Evolutionary conservation across 2,797 vertebrate species (phyloP), one percentile per base, ranked within the genome.

Genomic region (Acestrorhynchus altus): DNA sequence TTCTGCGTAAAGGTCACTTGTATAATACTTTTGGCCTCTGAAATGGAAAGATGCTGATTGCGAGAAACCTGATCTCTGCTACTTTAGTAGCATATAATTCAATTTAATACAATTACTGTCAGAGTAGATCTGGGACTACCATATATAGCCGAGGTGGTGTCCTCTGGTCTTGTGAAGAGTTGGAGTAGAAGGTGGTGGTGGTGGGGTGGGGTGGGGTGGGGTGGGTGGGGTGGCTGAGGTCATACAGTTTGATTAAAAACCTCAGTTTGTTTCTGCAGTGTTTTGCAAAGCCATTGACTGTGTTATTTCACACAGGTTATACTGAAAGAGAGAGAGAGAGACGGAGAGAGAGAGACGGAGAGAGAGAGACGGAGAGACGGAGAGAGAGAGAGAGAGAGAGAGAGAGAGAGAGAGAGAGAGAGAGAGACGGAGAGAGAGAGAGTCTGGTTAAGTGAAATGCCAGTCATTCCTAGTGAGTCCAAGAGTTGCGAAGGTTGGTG

Each of bases 391-490:
- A 4, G 28, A 1, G 31, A 49, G 44, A 80, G 81, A 81, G 76
- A 46, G 60, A 18, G 46, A 56, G n/a, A 35, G 76, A 85, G 54
- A 28, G 24, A 4, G 28, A 0, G 42, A 47, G 44, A 80, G 81
- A 81, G 68, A 46, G 49, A n/a, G 47, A 57, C 22, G 8, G 20
- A 57, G 44, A 0, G 42, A 39, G 64, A 54, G 84, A 85, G 73
- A 77, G 86, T 86, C 28, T 80, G 84, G 87, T 85, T 93, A 91
- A 92, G 89, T 90, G 92, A 92, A 93, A 92, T 92, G 89, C 89
- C 92, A 91, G 87, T 93, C 92, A 92, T 92, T 93, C 90, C 88
- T 86, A 87, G 92, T 89, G 86, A 90, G 90, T 92, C 88, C 88
- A 89, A 35, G 88, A 87, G 90, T 91, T 84, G 81, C 88, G 91